Conservation (phyloP, 2,797 vertebrate genomes). For the Enteromius argenteus region DNA sequence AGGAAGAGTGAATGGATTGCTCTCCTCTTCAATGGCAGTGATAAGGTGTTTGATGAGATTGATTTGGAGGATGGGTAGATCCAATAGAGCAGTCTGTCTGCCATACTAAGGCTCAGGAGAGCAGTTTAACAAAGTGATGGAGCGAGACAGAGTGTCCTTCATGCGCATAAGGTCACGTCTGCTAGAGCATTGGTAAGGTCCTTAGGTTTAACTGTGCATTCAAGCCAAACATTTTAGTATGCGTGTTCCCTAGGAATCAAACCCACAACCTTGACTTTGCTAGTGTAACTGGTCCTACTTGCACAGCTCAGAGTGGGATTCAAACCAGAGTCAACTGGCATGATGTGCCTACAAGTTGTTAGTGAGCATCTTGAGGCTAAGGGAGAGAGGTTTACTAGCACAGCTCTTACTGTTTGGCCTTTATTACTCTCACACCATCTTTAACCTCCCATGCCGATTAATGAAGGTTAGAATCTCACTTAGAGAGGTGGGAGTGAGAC, state of each 20-base stretch:
- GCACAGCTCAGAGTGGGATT: neutral
- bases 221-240: neutral
- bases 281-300: neutral
- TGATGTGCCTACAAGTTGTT: neutral
- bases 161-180: conserved; percentile 21
- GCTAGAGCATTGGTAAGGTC: neutral
- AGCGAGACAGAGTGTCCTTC: conserved; percentile 15
- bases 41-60: conserved; percentile 77
- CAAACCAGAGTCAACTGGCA: neutral
- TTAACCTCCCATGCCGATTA: neutral
- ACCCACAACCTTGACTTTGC: neutral
- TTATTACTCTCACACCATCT: too few relatives aligned
- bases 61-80: conserved; percentile 67
- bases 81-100: conserved; percentile 35
- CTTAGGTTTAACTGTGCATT: conserved; percentile 5
- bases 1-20: conserved; percentile 65
- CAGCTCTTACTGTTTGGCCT: neutral
- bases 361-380: neutral
- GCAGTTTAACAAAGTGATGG: conserved; percentile 29
- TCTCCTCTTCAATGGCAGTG: conserved; percentile 45
- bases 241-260: neutral
- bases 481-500: neutral
- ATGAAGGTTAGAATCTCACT: neutral
- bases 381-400: neutral
- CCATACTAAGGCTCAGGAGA: conserved; percentile 40